Evolutionary conservation across 2,888 invertebrate species (phyloP).

Genomic region (Meganola albula): DNA sequence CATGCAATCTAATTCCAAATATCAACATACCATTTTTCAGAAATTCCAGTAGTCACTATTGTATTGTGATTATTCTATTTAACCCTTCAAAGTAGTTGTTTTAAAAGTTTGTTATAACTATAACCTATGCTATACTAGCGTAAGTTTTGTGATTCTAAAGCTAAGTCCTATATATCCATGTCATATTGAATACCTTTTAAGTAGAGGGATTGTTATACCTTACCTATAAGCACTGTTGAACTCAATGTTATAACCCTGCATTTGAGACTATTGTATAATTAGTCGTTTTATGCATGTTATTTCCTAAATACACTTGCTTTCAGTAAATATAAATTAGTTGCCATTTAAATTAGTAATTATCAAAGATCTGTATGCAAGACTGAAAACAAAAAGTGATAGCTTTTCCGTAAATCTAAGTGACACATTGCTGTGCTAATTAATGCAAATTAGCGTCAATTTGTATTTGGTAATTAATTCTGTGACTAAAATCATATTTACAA

Average conservation of each 20-base stretch:
- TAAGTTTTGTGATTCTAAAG: constrained; percentile 60
- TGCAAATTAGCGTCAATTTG: not conserved
- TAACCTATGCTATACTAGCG: constrained; percentile 51
- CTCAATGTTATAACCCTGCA: constrained; percentile 37
- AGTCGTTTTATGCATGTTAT: constrained; percentile 14
- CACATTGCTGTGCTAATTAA: not conserved
- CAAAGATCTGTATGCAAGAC: constrained; percentile 36
- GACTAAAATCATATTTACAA: too few species aligned
- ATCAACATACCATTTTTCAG: constrained; percentile 23
- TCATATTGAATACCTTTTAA: constrained; percentile 44
- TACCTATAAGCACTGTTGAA: constrained; percentile 38
- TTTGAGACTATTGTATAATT: constrained; percentile 25
- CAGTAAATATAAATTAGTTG: constrained; percentile 19
- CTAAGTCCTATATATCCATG: constrained; percentile 59
- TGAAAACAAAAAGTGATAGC: constrained; percentile 31
- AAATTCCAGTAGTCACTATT: constrained; percentile 31
- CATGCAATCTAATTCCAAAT: constrained; percentile 13
- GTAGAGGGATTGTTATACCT: constrained; percentile 34
- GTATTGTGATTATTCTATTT: constrained; percentile 40
- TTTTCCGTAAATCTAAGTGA: constrained; percentile 17
- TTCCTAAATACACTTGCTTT: constrained; percentile 12
- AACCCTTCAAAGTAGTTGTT: constrained; percentile 54
- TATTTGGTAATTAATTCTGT: too few species aligned
- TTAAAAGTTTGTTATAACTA: constrained; percentile 43
- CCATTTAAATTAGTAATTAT: constrained; percentile 22